These are phyloP conservation scores for Thalpophila matura DNA, from an alignment of 2,888 invertebrate species.

Conservation along the genomic window DNA sequence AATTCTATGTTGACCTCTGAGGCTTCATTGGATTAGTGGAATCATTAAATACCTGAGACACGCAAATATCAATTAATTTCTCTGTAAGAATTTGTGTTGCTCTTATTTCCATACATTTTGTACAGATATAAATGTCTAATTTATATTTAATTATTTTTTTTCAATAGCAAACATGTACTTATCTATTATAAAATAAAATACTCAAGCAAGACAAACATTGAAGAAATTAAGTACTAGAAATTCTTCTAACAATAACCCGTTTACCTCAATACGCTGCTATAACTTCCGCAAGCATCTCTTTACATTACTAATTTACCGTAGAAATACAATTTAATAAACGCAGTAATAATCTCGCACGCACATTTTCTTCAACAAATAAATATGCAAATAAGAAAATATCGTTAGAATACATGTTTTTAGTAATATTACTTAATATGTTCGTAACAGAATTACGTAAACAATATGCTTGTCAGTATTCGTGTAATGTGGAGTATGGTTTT, in stretches of 20 bases:
- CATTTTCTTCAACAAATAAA: slow-evolving; percentile 9
- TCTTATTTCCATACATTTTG: no score
- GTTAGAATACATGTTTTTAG: slow-evolving; percentile 11
- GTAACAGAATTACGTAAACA: slow-evolving; percentile 42
- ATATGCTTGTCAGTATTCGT: slow-evolving; percentile 7
- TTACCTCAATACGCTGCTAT: slow-evolving; percentile 2
- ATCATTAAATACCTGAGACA: no score
- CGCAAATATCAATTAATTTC: no score
- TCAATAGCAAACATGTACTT: no score
- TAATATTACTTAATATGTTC: slow-evolving; percentile 29
- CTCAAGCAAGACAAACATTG: not conserved
- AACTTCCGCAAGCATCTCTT: not conserved
- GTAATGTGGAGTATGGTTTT: slow-evolving; percentile 33
- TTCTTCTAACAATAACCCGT: not conserved
- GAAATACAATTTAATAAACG: slow-evolving; percentile 1
- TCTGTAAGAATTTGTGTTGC: no score
- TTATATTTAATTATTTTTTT: no score
- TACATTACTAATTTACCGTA: not conserved
- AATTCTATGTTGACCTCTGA: no score
- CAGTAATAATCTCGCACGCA: not conserved
- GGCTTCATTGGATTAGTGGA: no score
- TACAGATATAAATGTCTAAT: no score
- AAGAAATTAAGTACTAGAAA: not conserved
- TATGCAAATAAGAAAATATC: not conserved
- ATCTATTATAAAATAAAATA: no score